phyloP scores from a whole-genome alignment of 2,113 vertebrate species.

The Perca flavescens region DNA sequence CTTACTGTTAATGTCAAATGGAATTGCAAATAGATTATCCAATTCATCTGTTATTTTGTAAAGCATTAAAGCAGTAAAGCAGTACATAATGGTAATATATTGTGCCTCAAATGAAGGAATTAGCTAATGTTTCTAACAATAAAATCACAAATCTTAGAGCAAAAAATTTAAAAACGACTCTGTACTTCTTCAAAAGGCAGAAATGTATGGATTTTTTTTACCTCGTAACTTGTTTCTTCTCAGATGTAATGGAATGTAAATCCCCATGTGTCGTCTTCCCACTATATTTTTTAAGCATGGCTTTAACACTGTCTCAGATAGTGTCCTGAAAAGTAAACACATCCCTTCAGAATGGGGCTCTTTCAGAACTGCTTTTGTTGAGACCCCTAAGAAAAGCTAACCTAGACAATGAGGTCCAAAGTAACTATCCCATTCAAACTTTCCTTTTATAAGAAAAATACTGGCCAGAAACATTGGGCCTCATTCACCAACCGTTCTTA shows the following conservation, averaged over 20 bases:
- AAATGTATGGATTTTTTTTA: constrained; percentile 3
- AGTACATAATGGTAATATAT: constrained; percentile 10
- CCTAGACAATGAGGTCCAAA: constrained; percentile 8
- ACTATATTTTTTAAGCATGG: constrained; percentile 23
- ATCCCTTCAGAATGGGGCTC: background rate
- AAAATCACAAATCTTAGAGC: background rate
- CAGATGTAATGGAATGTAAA: constrained; percentile 14
- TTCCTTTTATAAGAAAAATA: background rate
- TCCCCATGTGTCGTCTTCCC: background rate
- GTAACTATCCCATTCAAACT: background rate
- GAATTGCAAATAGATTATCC: constrained; percentile 32
- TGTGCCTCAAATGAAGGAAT: constrained; percentile 3
- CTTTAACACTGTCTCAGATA: constrained; percentile 22
- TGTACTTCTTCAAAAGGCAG: background rate
- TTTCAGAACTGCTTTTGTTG: background rate
- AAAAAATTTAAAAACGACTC: background rate
- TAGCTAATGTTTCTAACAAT: constrained; percentile 12
- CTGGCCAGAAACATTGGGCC: background rate
- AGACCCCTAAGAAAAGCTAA: constrained; percentile 12
- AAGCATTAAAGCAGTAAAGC: constrained; percentile 12
- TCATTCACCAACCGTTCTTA: no score
- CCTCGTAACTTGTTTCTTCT: constrained; percentile 7
- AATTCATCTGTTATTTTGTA: constrained; percentile 45
- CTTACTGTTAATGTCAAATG: constrained; percentile 33
- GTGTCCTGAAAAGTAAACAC: constrained; percentile 41